Percentiles rank a stretch among this genome's conserved stretches.
Evolutionary conservation across 2,797 vertebrate species (phyloP).

Genomic region (Oreortyx pictus): DNA sequence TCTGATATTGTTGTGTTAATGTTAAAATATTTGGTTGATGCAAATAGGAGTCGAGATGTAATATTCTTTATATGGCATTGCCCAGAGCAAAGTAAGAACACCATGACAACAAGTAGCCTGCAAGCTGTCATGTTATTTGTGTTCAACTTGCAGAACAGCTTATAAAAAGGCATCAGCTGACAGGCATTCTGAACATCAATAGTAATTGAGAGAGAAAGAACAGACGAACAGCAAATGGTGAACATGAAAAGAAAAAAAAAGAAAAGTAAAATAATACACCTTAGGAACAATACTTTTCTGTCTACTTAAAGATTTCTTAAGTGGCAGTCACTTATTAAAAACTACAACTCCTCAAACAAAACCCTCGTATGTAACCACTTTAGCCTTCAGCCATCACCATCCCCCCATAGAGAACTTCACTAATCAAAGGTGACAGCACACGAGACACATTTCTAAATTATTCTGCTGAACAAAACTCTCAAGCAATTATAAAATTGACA

Average conservation of each 20-base stretch:
- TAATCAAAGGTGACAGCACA: constrained; percentile 31
- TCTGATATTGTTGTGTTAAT: constrained; percentile 67
- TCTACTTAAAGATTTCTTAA: constrained; percentile 15
- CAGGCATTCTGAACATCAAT: constrained; percentile 69
- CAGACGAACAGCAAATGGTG: constrained; percentile 18
- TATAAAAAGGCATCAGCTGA: constrained; percentile 73
- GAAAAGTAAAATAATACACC: background rate
- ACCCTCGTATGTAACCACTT: background rate
- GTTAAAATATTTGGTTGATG: constrained; percentile 75
- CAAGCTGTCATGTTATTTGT: constrained; percentile 75
- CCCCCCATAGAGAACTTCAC: background rate
- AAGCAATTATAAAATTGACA: constrained; percentile 31
- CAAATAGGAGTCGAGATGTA: constrained; percentile 70
- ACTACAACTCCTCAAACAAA: background rate
- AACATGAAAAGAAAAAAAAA: background rate
- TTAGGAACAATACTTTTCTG: background rate
- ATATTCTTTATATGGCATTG: constrained; percentile 75
- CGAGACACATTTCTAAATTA: constrained; percentile 27
- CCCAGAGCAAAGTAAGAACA: constrained; percentile 70
- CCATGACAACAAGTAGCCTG: constrained; percentile 73
- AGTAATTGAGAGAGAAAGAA: constrained; percentile 63
- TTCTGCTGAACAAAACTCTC: constrained; percentile 21
- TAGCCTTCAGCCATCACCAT: constrained; percentile 22
- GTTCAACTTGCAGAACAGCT: constrained; percentile 64
- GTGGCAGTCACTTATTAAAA: constrained; percentile 33